Percentiles rank a stretch among this genome's conserved stretches.
Conservation (phyloP, 2,797 vertebrate species). For the Lacerta bilineata region DNA sequence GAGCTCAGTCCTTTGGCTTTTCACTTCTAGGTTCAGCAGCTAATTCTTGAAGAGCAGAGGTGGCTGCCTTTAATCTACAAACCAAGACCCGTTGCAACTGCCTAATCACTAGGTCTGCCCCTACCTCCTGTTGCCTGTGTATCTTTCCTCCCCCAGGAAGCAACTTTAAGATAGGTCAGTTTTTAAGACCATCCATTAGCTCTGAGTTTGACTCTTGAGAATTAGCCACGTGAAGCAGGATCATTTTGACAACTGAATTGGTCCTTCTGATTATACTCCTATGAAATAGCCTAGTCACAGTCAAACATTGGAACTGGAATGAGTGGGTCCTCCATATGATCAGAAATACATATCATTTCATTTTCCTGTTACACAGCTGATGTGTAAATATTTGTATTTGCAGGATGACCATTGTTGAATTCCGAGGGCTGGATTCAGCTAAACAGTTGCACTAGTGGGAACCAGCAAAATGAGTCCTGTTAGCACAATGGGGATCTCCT, state of each 20-base stretch:
- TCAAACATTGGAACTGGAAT: neutral
- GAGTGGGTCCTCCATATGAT: neutral
- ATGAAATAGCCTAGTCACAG: neutral
- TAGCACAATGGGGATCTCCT: no score
- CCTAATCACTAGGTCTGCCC: neutral
- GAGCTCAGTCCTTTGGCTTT: slow-evolving; percentile 1
- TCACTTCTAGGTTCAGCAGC: rapidly evolving
- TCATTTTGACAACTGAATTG: neutral
- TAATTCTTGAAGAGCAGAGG: slow-evolving; percentile 7
- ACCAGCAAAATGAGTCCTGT: no score
- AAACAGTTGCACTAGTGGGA: no score
- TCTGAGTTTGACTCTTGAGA: neutral
- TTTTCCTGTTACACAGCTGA: neutral
- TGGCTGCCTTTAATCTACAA: neutral
- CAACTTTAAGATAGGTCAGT: neutral
- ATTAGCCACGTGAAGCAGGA: neutral
- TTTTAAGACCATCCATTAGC: neutral
- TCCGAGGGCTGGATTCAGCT: no score
- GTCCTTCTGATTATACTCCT: neutral
- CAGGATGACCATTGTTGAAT: neutral
- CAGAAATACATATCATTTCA: neutral
- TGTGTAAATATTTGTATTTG: neutral
- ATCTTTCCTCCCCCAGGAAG: neutral
- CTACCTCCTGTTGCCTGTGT: neutral
- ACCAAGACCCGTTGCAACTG: neutral